These are phyloP conservation scores for Moxostoma hubbsi DNA, from an alignment of 2,797 vertebrate genomes.

Conservation along the genomic window DNA sequence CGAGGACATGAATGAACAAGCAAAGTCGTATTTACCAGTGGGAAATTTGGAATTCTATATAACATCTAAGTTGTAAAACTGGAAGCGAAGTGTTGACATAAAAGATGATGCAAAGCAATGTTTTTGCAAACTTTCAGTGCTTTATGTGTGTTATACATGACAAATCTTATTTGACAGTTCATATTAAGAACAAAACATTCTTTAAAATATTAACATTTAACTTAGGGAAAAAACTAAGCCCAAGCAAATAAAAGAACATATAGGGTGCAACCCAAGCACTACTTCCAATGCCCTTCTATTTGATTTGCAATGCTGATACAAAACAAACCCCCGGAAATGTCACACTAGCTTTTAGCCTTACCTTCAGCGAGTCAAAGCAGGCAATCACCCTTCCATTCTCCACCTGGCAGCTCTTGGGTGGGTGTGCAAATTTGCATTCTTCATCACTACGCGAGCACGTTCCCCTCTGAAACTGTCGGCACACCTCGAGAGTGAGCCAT, in stretches of 20 bases:
- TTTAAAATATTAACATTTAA: too few relatives aligned
- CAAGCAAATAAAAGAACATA: background rate
- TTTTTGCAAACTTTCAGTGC: too few relatives aligned
- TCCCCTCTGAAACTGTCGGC: slow-evolving; percentile 98
- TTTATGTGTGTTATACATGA: too few relatives aligned
- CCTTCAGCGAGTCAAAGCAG: slow-evolving; percentile 99
- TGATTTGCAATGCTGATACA: background rate
- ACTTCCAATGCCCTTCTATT: background rate
- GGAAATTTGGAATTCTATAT: too few relatives aligned
- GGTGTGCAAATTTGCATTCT: slow-evolving; percentile 99
- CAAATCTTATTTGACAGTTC: too few relatives aligned
- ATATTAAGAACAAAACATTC: too few relatives aligned
- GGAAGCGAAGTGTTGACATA: too few relatives aligned
- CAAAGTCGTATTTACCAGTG: too few relatives aligned
- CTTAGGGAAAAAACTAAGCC: too few relatives aligned
- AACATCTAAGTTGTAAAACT: too few relatives aligned
- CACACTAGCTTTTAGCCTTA: slow-evolving; percentile 72
- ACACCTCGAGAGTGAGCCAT: slow-evolving; percentile 98
- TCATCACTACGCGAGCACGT: slow-evolving; percentile 98
- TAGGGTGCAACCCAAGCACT: background rate
- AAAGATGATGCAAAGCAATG: too few relatives aligned
- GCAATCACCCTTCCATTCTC: slow-evolving; percentile 98
- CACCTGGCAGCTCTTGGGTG: slow-evolving; percentile 98
- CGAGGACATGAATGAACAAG: too few relatives aligned
- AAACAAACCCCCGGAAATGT: background rate